These are phyloP conservation scores for Nylanderia fulva DNA, from an alignment of 1,140 invertebrate species.

Conservation along the genomic window DNA sequence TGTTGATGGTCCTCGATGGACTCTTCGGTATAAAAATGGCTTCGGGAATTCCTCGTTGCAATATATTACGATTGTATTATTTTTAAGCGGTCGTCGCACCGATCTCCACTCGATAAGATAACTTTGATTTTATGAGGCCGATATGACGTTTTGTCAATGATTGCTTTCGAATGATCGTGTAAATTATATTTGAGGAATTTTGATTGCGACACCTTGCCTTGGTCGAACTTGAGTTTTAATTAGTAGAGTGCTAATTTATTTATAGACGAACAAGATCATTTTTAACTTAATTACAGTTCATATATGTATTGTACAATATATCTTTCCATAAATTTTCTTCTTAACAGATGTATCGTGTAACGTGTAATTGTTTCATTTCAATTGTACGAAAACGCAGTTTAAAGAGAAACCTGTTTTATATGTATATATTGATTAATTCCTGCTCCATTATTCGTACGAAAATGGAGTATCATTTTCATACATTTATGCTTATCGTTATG, in stretches of 20 bases:
- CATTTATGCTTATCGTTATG: neutral
- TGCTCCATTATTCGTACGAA: constrained; percentile 4
- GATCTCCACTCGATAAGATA: constrained; percentile 30
- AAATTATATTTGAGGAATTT: neutral
- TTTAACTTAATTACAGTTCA: neutral
- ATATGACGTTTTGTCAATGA: neutral
- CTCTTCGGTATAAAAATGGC: constrained; percentile 73
- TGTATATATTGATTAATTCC: neutral
- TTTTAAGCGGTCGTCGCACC: constrained; percentile 45
- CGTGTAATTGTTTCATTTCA: neutral
- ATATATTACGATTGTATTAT: constrained; percentile 47
- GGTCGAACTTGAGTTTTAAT: neutral
- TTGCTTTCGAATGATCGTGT: neutral
- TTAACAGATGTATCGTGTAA: neutral
- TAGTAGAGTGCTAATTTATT: neutral
- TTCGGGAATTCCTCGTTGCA: constrained; percentile 24
- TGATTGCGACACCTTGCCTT: neutral
- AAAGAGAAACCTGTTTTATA: neutral
- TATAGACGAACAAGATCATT: neutral
- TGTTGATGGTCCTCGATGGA: constrained; percentile 61
- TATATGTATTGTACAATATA: no score
- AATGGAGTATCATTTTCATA: neutral
- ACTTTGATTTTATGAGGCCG: neutral
- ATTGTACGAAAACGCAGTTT: neutral
- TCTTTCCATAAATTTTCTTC: neutral